Evolutionary conservation across 2,888 invertebrate genomes (phyloP), one percentile per base, ranked within the genome.

Genomic region (Heliothis peltigera): DNA sequence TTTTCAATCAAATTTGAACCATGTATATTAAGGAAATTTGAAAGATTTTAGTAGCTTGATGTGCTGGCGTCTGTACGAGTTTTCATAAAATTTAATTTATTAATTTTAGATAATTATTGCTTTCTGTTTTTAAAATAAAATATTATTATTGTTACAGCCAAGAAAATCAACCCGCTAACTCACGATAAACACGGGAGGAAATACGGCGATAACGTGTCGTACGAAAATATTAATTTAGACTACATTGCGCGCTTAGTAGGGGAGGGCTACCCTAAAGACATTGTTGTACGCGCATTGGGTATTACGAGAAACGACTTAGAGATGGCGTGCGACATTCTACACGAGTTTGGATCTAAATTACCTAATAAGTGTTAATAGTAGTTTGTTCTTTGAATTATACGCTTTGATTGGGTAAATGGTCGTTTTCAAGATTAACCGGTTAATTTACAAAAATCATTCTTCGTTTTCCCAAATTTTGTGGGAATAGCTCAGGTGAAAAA

Each of bases 261-360:
- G 62, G 98, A 98, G 84, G 99, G 99, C 0, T 99, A 98, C 87
- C 97, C 98, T 1, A 97, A 98, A 84, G 98, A 98, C 86, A 97
- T 98, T 52, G 99, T 98, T 3, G 97, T 98, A 53, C 96, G 98
- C 78, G 99, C 99, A 4, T 95, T 99, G 80, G 98, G 98, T 68
- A 98, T 99, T 83, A 98, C 98, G 1, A 96, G 98, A 65, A 99
- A 99, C 93, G 98, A 99, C 91, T 96, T 99, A 59, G 98, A 98
- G 89, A 99, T 99, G 98, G 99, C 99, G 51, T 97, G 98, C 93
- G 98, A 99, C 89, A 98, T 98, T 87, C 94, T 98, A 79, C 97
- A 98, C 89, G 98, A 98, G 89, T 98, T 98, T 91, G 98, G 98
- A n/a, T 86, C 92, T 3, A 95, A 95, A 84, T 79, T 92, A 79